These are phyloP conservation scores for Pipistrellus pygmaeus DNA, from an alignment of 2,797 vertebrate genomes.

Conservation along the genomic window DNA sequence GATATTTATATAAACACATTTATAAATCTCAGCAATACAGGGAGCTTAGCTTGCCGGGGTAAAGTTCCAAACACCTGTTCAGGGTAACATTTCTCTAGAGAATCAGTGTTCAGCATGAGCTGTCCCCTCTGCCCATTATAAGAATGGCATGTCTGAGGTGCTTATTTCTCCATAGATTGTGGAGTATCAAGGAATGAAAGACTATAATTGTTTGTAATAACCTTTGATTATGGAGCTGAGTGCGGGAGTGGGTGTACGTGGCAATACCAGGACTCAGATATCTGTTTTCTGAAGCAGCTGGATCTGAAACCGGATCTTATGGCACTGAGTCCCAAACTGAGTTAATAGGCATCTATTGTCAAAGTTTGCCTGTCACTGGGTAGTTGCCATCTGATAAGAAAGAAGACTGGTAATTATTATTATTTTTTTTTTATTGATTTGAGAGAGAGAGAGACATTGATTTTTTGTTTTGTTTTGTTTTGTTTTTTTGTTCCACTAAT, in stretches of 20 bases:
- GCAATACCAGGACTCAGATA: background rate
- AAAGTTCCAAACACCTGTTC: background rate
- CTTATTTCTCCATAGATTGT: background rate
- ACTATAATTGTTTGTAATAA: background rate
- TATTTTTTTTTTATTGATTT: background rate
- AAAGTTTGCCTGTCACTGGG: background rate
- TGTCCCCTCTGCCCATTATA: background rate
- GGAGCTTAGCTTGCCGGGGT: background rate
- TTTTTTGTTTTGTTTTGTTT: no score
- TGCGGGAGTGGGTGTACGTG: background rate
- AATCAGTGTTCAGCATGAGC: background rate
- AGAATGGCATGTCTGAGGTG: background rate
- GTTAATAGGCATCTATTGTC: background rate
- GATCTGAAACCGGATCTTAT: background rate
- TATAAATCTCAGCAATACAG: background rate
- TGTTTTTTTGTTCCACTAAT: background rate
- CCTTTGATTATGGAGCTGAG: background rate
- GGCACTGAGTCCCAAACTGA: background rate
- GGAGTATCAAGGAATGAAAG: background rate
- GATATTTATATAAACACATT: background rate
- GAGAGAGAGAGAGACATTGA: background rate
- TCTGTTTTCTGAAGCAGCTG: background rate
- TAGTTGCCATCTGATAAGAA: slow-evolving; percentile 46
- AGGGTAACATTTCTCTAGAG: background rate
- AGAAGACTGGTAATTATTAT: background rate